These are phyloP conservation scores for Dasysyrphus tricinctus DNA, from an alignment of 2,888 invertebrate species.

Conservation along the genomic window DNA sequence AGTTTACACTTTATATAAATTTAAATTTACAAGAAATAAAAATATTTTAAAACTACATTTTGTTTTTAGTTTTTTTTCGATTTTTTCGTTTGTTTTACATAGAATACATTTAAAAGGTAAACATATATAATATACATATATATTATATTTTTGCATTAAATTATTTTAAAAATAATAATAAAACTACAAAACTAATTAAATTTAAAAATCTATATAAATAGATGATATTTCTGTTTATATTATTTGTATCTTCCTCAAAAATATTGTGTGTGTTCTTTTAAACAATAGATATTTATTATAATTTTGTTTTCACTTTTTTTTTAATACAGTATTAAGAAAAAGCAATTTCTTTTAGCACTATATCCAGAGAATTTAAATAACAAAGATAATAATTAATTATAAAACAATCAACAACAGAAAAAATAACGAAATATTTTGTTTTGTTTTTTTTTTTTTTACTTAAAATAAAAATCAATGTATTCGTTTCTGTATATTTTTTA, in stretches of 20 bases:
- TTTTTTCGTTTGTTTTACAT: slow-evolving; percentile 3
- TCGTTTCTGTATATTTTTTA: slow-evolving; percentile 28
- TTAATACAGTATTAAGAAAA: background rate
- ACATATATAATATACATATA: slow-evolving; percentile 64
- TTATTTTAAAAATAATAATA: slow-evolving; percentile 33
- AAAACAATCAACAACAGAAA: slow-evolving; percentile 53
- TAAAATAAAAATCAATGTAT: slow-evolving; percentile 33
- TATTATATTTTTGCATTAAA: slow-evolving; percentile 57
- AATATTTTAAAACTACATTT: slow-evolving; percentile 22
- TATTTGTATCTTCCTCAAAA: slow-evolving; percentile 33
- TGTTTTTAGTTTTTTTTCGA: slow-evolving; percentile 9
- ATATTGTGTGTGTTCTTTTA: slow-evolving; percentile 66
- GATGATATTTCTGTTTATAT: slow-evolving; percentile 34
- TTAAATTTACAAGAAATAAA: background rate
- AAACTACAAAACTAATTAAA: slow-evolving; percentile 26
- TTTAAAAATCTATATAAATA: slow-evolving; percentile 47
- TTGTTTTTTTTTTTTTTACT: slow-evolving; percentile 21
- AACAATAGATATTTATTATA: slow-evolving; percentile 39
- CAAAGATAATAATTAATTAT: slow-evolving; percentile 39
- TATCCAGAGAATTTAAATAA: slow-evolving; percentile 35
- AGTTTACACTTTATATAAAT: slow-evolving; percentile 6
- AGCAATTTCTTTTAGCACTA: slow-evolving; percentile 37
- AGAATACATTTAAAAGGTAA: slow-evolving; percentile 61
- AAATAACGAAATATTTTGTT: slow-evolving; percentile 20
- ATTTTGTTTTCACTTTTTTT: slow-evolving; percentile 3